Conservation (phyloP, 2,797 vertebrate species). For the Macrochelys suwanniensis region DNA sequence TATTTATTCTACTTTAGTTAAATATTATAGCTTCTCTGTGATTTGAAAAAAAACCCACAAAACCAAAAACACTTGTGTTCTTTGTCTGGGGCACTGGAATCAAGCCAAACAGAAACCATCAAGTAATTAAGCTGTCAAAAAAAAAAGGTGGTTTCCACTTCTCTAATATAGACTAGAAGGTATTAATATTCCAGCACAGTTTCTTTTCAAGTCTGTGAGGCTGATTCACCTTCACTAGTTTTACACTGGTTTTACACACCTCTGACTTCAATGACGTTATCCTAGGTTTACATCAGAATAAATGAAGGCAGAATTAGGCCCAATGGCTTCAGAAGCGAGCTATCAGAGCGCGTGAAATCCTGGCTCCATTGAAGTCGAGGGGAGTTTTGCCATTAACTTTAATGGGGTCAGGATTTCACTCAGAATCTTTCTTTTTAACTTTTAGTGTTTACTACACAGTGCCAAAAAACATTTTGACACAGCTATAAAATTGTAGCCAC, state of each 20-base stretch:
- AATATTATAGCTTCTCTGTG: background rate
- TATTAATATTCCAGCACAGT: background rate
- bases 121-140: background rate
- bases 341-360: background rate
- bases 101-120: background rate
- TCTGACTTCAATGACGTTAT: background rate
- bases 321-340: background rate
- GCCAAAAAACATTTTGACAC: background rate
- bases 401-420: background rate
- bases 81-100: background rate
- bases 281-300: background rate
- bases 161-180: background rate
- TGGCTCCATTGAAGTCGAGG: background rate
- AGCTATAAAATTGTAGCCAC: background rate
- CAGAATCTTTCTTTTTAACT: background rate
- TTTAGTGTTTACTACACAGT: background rate
- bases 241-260: background rate
- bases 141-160: background rate
- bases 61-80: background rate
- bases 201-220: background rate
- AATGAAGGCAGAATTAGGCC: background rate
- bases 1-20: background rate
- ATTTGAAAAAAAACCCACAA: background rate
- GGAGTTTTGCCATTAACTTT: background rate
- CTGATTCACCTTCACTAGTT: background rate